These are phyloP conservation scores for Apeltes quadracus DNA, from an alignment of 2,113 vertebrate genomes.

Conservation along the genomic window DNA sequence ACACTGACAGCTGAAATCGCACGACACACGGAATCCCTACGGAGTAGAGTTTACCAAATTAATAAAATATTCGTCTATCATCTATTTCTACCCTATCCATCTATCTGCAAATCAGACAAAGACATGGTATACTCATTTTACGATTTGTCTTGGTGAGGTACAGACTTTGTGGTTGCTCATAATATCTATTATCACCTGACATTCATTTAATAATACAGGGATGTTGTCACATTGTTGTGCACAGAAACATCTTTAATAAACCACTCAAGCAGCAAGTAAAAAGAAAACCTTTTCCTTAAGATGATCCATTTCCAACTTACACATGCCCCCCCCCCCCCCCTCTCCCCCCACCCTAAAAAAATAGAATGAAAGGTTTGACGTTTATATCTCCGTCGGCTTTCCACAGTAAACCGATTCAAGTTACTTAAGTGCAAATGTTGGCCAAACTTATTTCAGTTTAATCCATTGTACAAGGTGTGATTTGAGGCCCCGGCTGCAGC, in stretches of 20 bases:
- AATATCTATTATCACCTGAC: neutral
- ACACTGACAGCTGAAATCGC: neutral
- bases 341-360: neutral
- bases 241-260: neutral
- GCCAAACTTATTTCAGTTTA: constrained; percentile 9
- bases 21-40: neutral
- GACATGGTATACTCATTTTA: neutral
- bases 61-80: no score
- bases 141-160: neutral
- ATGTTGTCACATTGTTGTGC: neutral
- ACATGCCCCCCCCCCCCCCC: constrained; percentile 1
- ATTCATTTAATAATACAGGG: neutral
- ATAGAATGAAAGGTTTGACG: constrained; percentile 29
- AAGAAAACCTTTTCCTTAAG: constrained; percentile 24
- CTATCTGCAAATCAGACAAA: neutral
- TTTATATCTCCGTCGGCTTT: constrained; percentile 30
- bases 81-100: neutral
- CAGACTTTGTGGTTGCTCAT: neutral
- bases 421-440: constrained; percentile 32
- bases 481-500: constrained; percentile 8
- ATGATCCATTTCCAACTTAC: constrained; percentile 25
- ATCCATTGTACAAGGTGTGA: constrained; percentile 35
- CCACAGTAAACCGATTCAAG: constrained; percentile 33
- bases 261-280: neutral
- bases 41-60: no score